A percentile compares a stretch with the other conserved stretches of the same genome.
Evolutionary conservation across 1,140 invertebrate genomes (phyloP).

Genomic region (Patella vulgata): DNA sequence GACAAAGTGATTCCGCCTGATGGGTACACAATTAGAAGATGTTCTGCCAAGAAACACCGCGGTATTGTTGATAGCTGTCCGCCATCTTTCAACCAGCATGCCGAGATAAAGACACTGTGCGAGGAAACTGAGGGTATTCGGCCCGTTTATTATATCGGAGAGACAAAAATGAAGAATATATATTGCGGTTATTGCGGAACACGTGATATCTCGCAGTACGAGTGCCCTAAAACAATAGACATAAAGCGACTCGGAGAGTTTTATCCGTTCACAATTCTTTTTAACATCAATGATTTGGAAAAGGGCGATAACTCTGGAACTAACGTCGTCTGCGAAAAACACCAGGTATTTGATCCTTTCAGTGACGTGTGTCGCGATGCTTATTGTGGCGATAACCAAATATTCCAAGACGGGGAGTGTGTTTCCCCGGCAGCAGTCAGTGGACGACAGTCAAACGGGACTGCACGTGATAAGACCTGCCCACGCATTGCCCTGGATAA

Average conservation of each 20-base stretch:
- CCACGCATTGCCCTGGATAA: not conserved
- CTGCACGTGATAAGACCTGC: not conserved
- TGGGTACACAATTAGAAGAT: not conserved
- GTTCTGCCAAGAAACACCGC: not conserved
- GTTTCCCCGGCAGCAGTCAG: not conserved
- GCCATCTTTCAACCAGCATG: not conserved
- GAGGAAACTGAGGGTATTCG: not conserved
- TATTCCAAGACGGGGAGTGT: slow-evolving; percentile 26
- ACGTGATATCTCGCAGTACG: not conserved
- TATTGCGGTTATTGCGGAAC: not conserved
- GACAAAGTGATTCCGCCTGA: not conserved
- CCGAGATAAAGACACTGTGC: not conserved
- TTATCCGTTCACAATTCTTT: slow-evolving; percentile 37
- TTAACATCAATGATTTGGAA: slow-evolving; percentile 34
- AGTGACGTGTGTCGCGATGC: slow-evolving; percentile 31
- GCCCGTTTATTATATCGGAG: not conserved
- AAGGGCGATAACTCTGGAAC: not conserved
- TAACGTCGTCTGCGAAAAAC: slow-evolving; percentile 18
- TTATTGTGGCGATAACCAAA: slow-evolving; percentile 17
- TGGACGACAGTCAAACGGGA: not conserved
- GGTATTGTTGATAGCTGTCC: not conserved
- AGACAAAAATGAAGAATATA: too few relatives aligned
- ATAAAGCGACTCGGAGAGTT: not conserved
- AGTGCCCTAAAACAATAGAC: not conserved
- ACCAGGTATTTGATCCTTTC: slow-evolving; percentile 44